A percentile compares a stretch with the other conserved stretches of the same genome.
Evolutionary conservation across 2,113 vertebrate species (phyloP).

Genomic region (Pitta sordida): DNA sequence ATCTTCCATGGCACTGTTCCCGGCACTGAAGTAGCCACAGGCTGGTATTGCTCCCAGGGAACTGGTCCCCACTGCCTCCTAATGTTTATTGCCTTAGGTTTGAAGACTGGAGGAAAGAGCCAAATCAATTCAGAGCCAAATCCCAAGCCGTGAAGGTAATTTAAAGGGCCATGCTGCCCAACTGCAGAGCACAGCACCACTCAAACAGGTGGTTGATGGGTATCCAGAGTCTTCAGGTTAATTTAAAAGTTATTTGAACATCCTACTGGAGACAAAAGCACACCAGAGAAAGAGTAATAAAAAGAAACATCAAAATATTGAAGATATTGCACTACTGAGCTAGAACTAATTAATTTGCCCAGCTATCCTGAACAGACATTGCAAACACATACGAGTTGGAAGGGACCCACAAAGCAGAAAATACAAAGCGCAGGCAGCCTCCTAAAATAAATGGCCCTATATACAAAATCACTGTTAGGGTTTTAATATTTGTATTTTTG

Average conservation of each 20-base stretch:
- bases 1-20: background rate
- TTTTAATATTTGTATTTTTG: background rate
- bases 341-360: background rate
- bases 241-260: background rate
- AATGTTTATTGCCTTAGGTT: background rate
- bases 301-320: background rate
- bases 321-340: background rate
- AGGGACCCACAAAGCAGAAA: too few species aligned
- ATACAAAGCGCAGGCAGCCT: background rate
- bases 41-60: background rate
- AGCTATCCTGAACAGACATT: background rate
- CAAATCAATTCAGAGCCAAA: background rate
- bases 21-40: background rate
- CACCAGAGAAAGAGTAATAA: background rate
- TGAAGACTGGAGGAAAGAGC: background rate
- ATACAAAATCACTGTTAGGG: background rate
- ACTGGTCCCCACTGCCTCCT: background rate
- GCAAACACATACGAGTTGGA: too few species aligned
- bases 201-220: background rate
- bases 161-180: background rate
- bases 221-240: background rate
- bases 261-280: background rate
- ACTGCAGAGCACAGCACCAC: background rate
- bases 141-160: background rate
- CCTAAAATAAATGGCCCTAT: background rate